Conservation (phyloP, 2,797 vertebrate species). For the Enoplosus armatus region DNA sequence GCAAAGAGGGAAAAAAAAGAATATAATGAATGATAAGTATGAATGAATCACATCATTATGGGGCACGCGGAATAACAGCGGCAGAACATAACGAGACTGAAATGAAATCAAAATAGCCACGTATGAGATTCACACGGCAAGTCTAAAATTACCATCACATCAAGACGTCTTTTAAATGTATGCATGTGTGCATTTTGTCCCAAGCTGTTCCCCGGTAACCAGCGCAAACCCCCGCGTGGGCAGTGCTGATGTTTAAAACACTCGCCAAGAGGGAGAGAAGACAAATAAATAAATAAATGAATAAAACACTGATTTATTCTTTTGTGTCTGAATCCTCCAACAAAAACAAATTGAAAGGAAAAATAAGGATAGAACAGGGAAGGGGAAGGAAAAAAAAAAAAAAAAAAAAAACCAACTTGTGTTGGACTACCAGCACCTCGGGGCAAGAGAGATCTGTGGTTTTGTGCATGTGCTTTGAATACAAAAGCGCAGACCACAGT, state of each 20-base stretch:
- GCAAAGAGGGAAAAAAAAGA: conserved; percentile 11
- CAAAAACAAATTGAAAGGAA: conserved; percentile 51
- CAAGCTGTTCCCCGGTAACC: conserved; percentile 22
- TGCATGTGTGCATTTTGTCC: conserved; percentile 34
- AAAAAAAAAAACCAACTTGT: not conserved
- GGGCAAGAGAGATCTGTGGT: conserved; percentile 49
- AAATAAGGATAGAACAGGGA: conserved; percentile 37
- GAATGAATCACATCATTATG: conserved; percentile 34
- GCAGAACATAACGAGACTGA: conserved; percentile 7
- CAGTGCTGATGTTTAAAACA: conserved; percentile 42
- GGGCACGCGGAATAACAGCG: not conserved
- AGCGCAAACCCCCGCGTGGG: conserved; percentile 36
- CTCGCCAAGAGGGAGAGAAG: conserved; percentile 27
- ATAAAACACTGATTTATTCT: conserved; percentile 52
- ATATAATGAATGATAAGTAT: conserved; percentile 40
- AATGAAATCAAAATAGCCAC: conserved; percentile 23
- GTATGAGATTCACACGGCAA: not conserved
- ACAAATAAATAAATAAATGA: no score
- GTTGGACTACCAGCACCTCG: conserved; percentile 39
- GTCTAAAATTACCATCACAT: conserved; percentile 7
- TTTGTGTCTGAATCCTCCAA: conserved; percentile 50
- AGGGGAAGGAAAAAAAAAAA: no score
- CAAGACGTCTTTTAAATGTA: conserved; percentile 31
- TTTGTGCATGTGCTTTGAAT: conserved; percentile 61
- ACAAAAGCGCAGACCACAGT: conserved; percentile 25